phyloP scores from a whole-genome alignment of 2,888 invertebrate species.

The Caradrina clavipalpis region DNA sequence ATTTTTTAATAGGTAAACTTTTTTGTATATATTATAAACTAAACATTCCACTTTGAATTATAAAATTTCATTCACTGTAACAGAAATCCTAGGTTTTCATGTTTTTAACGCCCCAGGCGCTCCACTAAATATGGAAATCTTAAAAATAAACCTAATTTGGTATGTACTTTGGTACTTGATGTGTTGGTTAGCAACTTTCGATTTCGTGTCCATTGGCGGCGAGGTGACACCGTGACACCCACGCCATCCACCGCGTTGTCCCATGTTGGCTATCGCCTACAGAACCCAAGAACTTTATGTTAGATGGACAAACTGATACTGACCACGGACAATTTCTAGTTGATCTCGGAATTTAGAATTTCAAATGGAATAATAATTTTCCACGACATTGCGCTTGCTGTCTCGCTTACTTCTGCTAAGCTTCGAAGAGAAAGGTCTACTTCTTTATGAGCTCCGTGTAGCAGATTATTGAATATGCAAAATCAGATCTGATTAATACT shows the following conservation, averaged over 20 bases:
- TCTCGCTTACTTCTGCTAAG: background rate
- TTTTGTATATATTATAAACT: too few relatives aligned
- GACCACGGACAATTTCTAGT: slow-evolving; percentile 76
- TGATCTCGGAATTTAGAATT: slow-evolving; percentile 35
- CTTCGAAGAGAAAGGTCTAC: slow-evolving; percentile 29
- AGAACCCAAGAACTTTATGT: slow-evolving; percentile 72
- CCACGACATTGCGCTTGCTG: slow-evolving; percentile 3
- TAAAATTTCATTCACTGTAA: too few relatives aligned
- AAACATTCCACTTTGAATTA: too few relatives aligned
- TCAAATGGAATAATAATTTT: slow-evolving; percentile 17
- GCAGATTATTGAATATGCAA: slow-evolving; percentile 27
- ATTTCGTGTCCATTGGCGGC: slow-evolving; percentile 60
- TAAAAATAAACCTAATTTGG: slow-evolving; percentile 30
- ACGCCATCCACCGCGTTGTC: slow-evolving; percentile 61
- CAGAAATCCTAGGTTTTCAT: too few relatives aligned
- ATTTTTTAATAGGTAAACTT: too few relatives aligned
- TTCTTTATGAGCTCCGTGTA: background rate
- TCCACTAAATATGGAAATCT: slow-evolving; percentile 35
- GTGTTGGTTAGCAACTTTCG: slow-evolving; percentile 66
- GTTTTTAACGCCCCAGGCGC: too few relatives aligned
- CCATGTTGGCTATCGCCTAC: slow-evolving; percentile 60
- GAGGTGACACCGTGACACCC: slow-evolving; percentile 71
- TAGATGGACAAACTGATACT: slow-evolving; percentile 66
- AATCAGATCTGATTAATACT: slow-evolving; percentile 49
- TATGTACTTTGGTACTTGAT: slow-evolving; percentile 53